Conservation (phyloP, 2,888 invertebrate genomes). For the Cotesia congregata region DNA sequence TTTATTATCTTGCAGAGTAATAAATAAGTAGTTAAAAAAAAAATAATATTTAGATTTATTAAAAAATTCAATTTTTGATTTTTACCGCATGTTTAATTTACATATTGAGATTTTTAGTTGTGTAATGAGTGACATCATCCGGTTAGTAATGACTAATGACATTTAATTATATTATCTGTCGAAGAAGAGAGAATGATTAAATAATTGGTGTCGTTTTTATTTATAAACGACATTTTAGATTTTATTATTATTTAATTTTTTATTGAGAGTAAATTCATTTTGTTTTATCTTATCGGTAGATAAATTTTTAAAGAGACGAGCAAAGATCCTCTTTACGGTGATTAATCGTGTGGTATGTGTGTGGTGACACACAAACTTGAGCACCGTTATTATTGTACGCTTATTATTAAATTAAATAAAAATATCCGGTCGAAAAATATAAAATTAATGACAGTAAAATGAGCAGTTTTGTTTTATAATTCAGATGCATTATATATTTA, state of each 20-base stretch:
- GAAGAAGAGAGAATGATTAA: background rate
- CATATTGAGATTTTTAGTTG: background rate
- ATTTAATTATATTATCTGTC: slow-evolving; percentile 18
- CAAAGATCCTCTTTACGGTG: background rate
- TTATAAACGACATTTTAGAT: background rate
- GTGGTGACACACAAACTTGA: background rate
- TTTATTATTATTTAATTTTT: slow-evolving; percentile 9
- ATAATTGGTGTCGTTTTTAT: background rate
- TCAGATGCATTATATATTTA: background rate
- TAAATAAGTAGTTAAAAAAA: too few species aligned
- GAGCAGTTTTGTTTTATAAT: background rate
- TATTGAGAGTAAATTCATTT: background rate
- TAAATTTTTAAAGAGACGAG: background rate
- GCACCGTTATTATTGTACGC: too few species aligned
- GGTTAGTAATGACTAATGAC: slow-evolving; percentile 19
- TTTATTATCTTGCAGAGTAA: too few species aligned
- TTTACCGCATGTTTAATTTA: too few species aligned
- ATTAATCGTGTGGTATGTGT: background rate
- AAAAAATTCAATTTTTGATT: too few species aligned
- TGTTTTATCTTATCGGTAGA: background rate
- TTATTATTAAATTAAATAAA: too few species aligned
- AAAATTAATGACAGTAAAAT: background rate
- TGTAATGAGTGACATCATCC: slow-evolving; percentile 37
- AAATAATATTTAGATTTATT: too few species aligned
- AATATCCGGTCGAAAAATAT: too few species aligned